These are phyloP conservation scores for Eupithecia subumbrata DNA, from an alignment of 2,888 invertebrate species.

Conservation along the genomic window DNA sequence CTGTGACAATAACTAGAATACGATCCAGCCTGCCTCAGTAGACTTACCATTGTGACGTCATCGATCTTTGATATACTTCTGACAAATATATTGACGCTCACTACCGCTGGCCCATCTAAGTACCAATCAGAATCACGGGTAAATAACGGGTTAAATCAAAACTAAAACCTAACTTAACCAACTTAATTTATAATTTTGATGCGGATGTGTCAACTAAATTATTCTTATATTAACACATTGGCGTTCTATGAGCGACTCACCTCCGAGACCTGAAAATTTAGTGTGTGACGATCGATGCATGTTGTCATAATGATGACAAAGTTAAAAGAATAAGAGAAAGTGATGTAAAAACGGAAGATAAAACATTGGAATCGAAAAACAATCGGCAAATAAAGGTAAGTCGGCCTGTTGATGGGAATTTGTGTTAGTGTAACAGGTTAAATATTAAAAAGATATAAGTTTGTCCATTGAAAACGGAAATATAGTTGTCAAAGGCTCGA, in stretches of 20 bases:
- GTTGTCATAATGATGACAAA: conserved; percentile 48
- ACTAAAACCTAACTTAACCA: conserved; percentile 66
- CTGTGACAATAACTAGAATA: conserved; percentile 68
- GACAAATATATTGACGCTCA: conserved; percentile 99
- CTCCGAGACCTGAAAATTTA: conserved; percentile 58
- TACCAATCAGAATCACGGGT: conserved; percentile 82
- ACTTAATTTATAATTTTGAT: conserved; percentile 49
- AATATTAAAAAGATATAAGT: conserved; percentile 35
- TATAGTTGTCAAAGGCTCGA: conserved; percentile 10
- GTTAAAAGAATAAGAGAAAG: conserved; percentile 52
- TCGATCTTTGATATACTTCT: conserved; percentile 99
- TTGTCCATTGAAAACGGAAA: conserved; percentile 11
- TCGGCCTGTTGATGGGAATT: conserved; percentile 78
- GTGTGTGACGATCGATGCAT: conserved; percentile 34
- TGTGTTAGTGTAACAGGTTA: conserved; percentile 77
- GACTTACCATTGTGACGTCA: conserved; percentile 99
- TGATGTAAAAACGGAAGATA: conserved; percentile 57
- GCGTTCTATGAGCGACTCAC: conserved; percentile 54
- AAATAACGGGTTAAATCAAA: conserved; percentile 61
- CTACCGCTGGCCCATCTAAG: conserved; percentile 96
- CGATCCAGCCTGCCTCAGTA: conserved; percentile 72
- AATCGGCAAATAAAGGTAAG: conserved; percentile 53
- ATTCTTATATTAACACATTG: conserved; percentile 37
- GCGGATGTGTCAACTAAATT: conserved; percentile 37
- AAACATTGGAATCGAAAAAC: conserved; percentile 53